These are phyloP conservation scores for Brotula barbata DNA, from an alignment of 2,797 vertebrate species.

Conservation along the genomic window DNA sequence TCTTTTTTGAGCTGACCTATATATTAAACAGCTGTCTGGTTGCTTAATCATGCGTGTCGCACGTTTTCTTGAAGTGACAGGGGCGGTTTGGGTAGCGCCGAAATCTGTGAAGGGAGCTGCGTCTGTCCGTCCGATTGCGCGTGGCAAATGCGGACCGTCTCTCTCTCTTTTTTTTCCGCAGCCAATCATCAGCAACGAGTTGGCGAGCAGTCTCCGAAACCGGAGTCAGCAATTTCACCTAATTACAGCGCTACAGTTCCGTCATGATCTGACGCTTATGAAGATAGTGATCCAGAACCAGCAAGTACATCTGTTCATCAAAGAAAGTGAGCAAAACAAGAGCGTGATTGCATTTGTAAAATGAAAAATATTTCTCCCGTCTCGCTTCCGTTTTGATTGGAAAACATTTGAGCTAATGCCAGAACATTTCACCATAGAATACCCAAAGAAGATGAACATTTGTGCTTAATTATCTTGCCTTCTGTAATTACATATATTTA, in stretches of 20 bases:
- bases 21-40: constrained; percentile 27
- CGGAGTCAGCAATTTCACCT: constrained; percentile 60
- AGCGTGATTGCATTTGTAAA: constrained; percentile 52
- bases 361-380: constrained; percentile 43
- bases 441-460: constrained; percentile 58
- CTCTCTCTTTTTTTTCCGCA: constrained; percentile 23
- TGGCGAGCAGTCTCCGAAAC: constrained; percentile 24
- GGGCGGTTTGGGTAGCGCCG: constrained; percentile 9
- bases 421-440: constrained; percentile 58
- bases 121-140: constrained; percentile 24
- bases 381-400: constrained; percentile 52
- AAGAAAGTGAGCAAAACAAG: constrained; percentile 43
- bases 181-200: constrained; percentile 26
- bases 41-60: constrained; percentile 24
- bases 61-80: constrained; percentile 23
- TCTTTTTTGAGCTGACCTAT: constrained; percentile 38
- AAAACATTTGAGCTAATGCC: constrained; percentile 47
- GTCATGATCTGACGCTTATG: constrained; percentile 38
- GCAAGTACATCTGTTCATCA: constrained; percentile 61
- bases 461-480: constrained; percentile 57
- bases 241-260: constrained; percentile 61
- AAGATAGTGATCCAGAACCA: constrained; percentile 60
- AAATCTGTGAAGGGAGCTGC: constrained; percentile 8
- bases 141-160: constrained; percentile 41
- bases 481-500: constrained; percentile 67